phyloP scores from a whole-genome alignment of 1,140 invertebrate species.

The Propsilocerus akamusi region DNA sequence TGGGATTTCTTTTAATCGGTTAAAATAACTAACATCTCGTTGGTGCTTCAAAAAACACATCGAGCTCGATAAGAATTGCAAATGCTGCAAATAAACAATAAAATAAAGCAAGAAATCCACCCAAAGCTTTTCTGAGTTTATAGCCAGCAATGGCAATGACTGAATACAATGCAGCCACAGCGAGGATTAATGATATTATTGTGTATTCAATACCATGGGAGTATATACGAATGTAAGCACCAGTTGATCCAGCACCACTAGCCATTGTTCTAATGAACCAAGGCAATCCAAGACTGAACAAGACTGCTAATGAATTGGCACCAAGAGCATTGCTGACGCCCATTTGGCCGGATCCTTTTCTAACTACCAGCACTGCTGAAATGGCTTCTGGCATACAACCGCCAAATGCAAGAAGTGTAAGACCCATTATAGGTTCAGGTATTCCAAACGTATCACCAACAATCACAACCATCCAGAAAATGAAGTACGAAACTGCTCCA shows the following conservation, averaged over 20 bases:
- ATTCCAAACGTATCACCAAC: conserved; percentile 52
- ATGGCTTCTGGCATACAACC: conserved; percentile 80
- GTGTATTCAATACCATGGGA: neutral
- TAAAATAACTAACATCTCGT: too few species aligned
- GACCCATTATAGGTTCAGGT: conserved; percentile 74
- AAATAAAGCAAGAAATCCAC: conserved; percentile 32
- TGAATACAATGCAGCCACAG: conserved; percentile 33
- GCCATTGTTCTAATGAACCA: conserved; percentile 58
- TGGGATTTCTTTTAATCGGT: too few species aligned
- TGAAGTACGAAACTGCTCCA: conserved; percentile 61
- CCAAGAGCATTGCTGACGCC: conserved; percentile 70
- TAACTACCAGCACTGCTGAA: conserved; percentile 60
- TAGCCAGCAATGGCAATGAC: conserved; percentile 34
- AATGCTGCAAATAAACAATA: conserved; percentile 34
- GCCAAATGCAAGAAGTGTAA: conserved; percentile 71
- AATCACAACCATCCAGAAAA: conserved; percentile 82
- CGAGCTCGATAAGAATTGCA: conserved; percentile 27
- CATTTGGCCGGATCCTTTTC: conserved; percentile 66
- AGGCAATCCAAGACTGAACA: conserved; percentile 67
- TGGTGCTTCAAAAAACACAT: conserved; percentile 21
- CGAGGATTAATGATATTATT: conserved; percentile 27
- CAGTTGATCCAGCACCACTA: conserved; percentile 9
- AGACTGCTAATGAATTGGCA: conserved; percentile 66
- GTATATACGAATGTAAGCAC: neutral
- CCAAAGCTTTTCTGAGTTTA: conserved; percentile 33